Conservation (phyloP, 2,113 vertebrate species). For the Hyla sarda region DNA sequence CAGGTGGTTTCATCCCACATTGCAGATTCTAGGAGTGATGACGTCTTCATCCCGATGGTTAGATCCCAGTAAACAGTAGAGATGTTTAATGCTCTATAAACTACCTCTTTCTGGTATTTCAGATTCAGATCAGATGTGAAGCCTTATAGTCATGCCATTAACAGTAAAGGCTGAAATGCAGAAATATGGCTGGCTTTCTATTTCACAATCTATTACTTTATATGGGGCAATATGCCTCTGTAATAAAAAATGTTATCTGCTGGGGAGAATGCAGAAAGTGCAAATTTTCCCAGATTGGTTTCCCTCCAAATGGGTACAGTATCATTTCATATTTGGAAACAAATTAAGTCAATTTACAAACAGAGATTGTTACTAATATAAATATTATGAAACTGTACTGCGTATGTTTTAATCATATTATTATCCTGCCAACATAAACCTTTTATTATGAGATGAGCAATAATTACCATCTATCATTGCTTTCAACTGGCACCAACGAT, state of each 20-base stretch:
- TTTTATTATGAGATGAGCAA: constrained; percentile 25
- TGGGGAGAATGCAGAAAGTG: neutral
- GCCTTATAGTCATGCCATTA: neutral
- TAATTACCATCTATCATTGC: constrained; percentile 27
- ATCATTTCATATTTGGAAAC: neutral
- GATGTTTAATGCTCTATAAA: no score
- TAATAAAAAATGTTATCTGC: neutral
- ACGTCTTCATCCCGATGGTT: no score
- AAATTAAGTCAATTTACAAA: constrained; percentile 1
- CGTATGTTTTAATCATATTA: constrained; percentile 21
- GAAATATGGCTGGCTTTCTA: neutral
- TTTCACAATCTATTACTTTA: neutral
- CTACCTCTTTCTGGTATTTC: no score
- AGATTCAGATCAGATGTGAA: no score
- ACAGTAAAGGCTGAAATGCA: neutral
- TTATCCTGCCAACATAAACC: neutral
- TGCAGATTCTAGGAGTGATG: no score
- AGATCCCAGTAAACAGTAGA: no score
- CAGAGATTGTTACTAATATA: neutral
- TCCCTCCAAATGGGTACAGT: neutral
- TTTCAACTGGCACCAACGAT: constrained; percentile 4
- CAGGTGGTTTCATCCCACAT: no score
- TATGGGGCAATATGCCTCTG: neutral
- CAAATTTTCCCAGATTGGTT: neutral
- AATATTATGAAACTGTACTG: neutral